Conservation (phyloP, 2,888 invertebrate genomes). For the Leptodirus hochenwartii region DNA sequence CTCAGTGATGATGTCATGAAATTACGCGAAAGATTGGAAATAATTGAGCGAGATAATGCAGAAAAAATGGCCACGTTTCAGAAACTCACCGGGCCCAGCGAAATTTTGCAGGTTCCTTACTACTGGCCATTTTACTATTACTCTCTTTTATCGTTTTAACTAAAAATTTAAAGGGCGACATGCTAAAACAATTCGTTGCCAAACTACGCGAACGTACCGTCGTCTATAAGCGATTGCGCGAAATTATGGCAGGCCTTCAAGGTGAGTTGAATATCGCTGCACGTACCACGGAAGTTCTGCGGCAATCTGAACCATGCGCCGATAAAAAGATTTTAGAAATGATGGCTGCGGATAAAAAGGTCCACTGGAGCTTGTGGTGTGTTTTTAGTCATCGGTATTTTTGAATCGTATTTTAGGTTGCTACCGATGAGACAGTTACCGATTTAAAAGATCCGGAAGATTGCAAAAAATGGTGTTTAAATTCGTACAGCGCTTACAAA, state of each 20-base stretch:
- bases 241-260: slow-evolving; percentile 28
- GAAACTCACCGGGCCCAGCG: slow-evolving; percentile 13
- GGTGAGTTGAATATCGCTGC: slow-evolving; percentile 61
- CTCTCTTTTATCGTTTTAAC: too few relatives aligned
- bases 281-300: slow-evolving; percentile 55
- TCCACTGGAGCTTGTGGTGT: too few relatives aligned
- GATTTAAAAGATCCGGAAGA: too few relatives aligned
- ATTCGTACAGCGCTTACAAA: slow-evolving; percentile 1
- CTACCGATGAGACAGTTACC: too few relatives aligned
- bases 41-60: slow-evolving; percentile 41
- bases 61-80: slow-evolving; percentile 27
- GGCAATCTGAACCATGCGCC: slow-evolving; percentile 16
- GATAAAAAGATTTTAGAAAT: slow-evolving; percentile 9
- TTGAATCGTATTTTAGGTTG: too few relatives aligned
- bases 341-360: too few relatives aligned
- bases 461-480: too few relatives aligned
- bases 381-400: too few relatives aligned
- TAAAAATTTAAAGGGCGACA: too few relatives aligned
- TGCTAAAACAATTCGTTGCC: slow-evolving; percentile 71
- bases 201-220: slow-evolving; percentile 64
- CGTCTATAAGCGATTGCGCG: slow-evolving; percentile 64
- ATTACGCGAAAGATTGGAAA: slow-evolving; percentile 37
- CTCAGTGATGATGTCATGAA: too few relatives aligned
- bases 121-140: too few relatives aligned
- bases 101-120: slow-evolving; percentile 50